Percentiles rank a stretch among this genome's conserved stretches.
Evolutionary conservation across 2,113 vertebrate species (phyloP).

Genomic region (Setophaga petechia): DNA sequence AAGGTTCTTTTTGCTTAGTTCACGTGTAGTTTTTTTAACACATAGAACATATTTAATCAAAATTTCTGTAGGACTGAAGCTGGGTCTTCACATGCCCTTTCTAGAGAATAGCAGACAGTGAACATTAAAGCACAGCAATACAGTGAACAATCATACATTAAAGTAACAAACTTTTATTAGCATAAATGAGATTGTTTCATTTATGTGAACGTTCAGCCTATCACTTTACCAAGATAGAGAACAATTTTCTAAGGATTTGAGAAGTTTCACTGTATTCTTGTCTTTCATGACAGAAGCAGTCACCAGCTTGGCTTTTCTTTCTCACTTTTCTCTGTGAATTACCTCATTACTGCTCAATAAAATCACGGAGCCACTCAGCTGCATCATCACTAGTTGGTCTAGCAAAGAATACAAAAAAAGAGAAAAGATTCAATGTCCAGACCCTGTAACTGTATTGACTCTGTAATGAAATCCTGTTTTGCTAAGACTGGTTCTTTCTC

Average conservation of each 20-base stretch:
- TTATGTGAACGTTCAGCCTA: neutral
- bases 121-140: neutral
- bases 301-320: neutral
- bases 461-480: neutral
- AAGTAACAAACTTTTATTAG: neutral
- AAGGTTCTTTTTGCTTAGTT: neutral
- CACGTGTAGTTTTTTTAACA: neutral
- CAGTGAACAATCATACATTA: neutral
- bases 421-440: neutral
- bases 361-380: neutral
- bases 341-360: slow-evolving; percentile 1
- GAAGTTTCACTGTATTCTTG: neutral
- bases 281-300: neutral
- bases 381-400: neutral
- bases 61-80: neutral
- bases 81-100: neutral
- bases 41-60: neutral
- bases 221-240: neutral
- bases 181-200: neutral
- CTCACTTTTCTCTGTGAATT: neutral
- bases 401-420: neutral
- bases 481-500: neutral
- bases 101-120: neutral
- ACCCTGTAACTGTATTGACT: neutral
- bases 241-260: neutral